Evolutionary conservation across 2,113 vertebrate species (phyloP).

Genomic region (Rynchops niger): DNA sequence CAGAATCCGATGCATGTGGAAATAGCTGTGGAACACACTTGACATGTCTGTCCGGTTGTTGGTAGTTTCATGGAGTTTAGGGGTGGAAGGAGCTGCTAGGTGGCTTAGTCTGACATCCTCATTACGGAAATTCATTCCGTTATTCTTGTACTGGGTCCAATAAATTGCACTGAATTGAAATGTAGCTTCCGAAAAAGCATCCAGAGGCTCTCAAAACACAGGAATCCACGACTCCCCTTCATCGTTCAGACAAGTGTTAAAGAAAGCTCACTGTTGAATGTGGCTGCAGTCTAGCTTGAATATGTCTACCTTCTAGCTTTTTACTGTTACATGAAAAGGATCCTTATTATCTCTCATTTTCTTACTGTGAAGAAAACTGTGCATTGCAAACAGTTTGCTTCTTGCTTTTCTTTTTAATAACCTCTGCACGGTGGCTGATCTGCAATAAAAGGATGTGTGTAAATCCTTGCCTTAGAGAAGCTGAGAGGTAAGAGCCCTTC

Average conservation of each 20-base stretch:
- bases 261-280: background rate
- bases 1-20: background rate
- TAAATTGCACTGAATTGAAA: background rate
- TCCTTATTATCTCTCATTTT: background rate
- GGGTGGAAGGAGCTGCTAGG: background rate
- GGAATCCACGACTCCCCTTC: background rate
- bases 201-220: background rate
- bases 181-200: background rate
- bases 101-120: background rate
- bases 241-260: background rate
- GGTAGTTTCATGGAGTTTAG: background rate
- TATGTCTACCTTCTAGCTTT: background rate
- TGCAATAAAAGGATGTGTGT: background rate
- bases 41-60: background rate
- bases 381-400: background rate
- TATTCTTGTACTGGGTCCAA: background rate
- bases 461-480: background rate
- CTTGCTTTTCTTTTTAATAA: background rate
- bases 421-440: background rate
- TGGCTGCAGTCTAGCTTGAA: background rate
- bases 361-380: background rate
- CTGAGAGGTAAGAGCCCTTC: background rate
- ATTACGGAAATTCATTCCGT: background rate
- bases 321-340: background rate
- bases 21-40: background rate